Evolutionary conservation across 2,797 vertebrate species (phyloP).

Genomic region (Hyperoplus lanceolatus): DNA sequence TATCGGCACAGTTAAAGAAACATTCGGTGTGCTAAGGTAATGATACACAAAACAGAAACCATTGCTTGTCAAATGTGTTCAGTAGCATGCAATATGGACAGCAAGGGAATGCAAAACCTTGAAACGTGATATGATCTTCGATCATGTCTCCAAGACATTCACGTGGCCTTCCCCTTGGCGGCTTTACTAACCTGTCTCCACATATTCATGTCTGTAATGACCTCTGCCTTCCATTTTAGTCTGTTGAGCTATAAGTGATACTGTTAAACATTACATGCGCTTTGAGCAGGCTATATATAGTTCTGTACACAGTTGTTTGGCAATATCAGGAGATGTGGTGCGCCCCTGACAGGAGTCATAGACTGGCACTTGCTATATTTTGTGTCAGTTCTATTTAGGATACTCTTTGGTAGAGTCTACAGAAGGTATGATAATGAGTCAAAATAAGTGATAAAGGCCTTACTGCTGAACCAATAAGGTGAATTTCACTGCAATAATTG

Average conservation of each 20-base stretch:
- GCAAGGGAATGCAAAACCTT: not conserved
- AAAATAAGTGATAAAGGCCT: constrained; percentile 33
- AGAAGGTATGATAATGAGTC: constrained; percentile 46
- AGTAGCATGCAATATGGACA: not conserved
- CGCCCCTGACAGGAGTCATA: constrained; percentile 51
- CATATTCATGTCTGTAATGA: constrained; percentile 54
- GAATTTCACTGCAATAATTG: constrained; percentile 12
- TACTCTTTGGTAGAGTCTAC: constrained; percentile 5
- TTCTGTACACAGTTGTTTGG: constrained; percentile 55
- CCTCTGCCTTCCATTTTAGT: constrained; percentile 64
- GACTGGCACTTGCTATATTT: not conserved
- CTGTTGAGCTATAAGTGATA: constrained; percentile 57
- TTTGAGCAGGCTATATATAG: constrained; percentile 7
- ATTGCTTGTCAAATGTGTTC: not conserved
- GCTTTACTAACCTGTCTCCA: constrained; percentile 36
- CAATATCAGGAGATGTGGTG: constrained; percentile 43
- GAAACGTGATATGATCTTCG: constrained; percentile 25
- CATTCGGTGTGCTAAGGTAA: not conserved
- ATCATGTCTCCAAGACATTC: constrained; percentile 22
- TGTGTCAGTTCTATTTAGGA: constrained; percentile 8
- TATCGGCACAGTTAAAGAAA: too few species aligned
- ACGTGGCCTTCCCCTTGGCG: constrained; percentile 53
- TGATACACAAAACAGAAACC: constrained; percentile 5
- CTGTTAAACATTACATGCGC: constrained; percentile 31
- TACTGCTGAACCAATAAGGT: constrained; percentile 1